Conservation (phyloP, 2,113 vertebrate genomes). For the Toxostoma redivivum region DNA sequence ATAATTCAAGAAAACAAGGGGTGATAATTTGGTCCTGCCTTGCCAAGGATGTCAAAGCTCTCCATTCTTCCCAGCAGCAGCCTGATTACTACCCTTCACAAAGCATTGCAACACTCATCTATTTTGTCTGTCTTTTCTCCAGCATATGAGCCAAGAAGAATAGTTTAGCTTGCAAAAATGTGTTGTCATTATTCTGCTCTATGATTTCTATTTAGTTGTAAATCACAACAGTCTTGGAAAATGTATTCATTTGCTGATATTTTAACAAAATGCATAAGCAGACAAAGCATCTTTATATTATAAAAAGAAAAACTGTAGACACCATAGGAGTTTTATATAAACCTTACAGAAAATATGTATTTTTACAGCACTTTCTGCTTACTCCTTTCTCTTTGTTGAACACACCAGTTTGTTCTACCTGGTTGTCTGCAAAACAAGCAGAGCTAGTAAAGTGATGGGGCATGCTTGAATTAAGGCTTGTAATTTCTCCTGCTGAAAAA, state of each 20-base stretch:
- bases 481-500: constrained; percentile 26
- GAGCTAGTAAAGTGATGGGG: not conserved
- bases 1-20: not conserved
- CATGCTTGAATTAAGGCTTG: not conserved
- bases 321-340: not conserved
- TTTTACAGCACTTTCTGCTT: not conserved
- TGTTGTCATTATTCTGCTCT: not conserved
- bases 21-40: not conserved
- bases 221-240: not conserved
- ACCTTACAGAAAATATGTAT: not conserved
- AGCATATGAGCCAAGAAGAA: not conserved
- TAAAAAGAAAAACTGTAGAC: not conserved
- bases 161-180: not conserved
- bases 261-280: not conserved
- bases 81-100: not conserved
- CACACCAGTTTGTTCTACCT: not conserved
- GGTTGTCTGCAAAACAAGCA: not conserved
- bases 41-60: not conserved
- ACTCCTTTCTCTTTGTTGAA: not conserved
- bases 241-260: not conserved
- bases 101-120: not conserved
- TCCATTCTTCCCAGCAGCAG: not conserved
- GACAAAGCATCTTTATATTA: not conserved
- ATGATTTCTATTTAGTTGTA: not conserved
- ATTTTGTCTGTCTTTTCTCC: not conserved